Conservation (phyloP, 2,888 invertebrate genomes). For the Drosophila anomelani region DNA sequence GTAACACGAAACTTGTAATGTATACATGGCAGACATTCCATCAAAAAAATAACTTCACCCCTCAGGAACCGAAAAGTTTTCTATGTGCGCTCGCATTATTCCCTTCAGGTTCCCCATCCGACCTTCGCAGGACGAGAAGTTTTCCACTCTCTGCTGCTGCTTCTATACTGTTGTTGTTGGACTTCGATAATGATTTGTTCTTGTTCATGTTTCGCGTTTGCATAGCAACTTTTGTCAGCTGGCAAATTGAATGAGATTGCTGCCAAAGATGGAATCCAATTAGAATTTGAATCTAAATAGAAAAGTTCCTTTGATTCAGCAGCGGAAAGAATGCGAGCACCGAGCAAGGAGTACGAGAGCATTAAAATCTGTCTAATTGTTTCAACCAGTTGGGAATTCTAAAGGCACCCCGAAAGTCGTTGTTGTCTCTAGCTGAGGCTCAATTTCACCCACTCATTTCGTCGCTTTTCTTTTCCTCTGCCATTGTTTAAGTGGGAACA, state of each 20-base stretch:
- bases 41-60: conserved; percentile 41
- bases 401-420: conserved; percentile 1
- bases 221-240: conserved; percentile 74
- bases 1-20: conserved; percentile 68
- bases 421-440: conserved; percentile 1
- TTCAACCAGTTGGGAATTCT: conserved; percentile 22
- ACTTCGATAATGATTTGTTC: conserved; percentile 51
- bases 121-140: conserved; percentile 28
- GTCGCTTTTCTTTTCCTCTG: neutral
- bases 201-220: conserved; percentile 54
- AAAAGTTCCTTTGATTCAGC: conserved; percentile 37
- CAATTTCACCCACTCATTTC: conserved; percentile 15
- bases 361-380: conserved; percentile 35
- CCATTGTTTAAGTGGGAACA: conserved; percentile 25
- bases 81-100: conserved; percentile 39
- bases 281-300: conserved; percentile 49
- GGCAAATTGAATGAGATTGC: conserved; percentile 44
- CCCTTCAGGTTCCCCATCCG: conserved; percentile 29
- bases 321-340: conserved; percentile 24
- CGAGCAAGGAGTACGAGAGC: conserved; percentile 5
- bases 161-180: conserved; percentile 15
- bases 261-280: conserved; percentile 65
- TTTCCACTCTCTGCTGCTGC: conserved; percentile 31
- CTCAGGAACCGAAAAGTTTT: conserved; percentile 22
- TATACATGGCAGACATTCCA: conserved; percentile 61